Base-by-base conservation (phyloP, 2,797 vertebrate genomes). In the Mormyrus proboscirostris region DNA sequence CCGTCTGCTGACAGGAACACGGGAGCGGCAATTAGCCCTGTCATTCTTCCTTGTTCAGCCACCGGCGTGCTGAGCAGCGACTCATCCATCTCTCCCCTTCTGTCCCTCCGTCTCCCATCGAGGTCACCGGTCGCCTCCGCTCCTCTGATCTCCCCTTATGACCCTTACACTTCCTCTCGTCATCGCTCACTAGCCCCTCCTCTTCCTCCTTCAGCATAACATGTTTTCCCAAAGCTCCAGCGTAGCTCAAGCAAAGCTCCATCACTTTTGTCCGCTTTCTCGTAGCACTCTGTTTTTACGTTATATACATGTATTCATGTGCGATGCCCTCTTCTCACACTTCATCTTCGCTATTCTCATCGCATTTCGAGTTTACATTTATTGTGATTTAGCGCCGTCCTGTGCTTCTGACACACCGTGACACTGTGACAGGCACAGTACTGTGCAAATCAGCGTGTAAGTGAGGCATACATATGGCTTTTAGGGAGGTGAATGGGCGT, bases 61-160 rank as follows among this genome's bases (percentile, higher is more conserved):
- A 65, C 73, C 55, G 22, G 55, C 2, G 6, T 55, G 53, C 1
- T 55, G 53, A 55, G 53, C 14, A n/a, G 1, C 47, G 8, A 29
- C 25, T 25, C 62, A 33, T 69, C 91, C 89, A 57, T 86, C 89
- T 86, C 90, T 88, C 84, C 59, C 83, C 59, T 90, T 91, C 91
- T 87, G 29, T 89, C 19, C 12, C 38, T 44, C 25, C 53, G 33
- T n/a, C 25, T 47, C 76, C 33, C 89, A 89, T 91, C 91, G 93
- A 95, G 94, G 94, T 94, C 94, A 94, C 88, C 89, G 92, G 89
- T 92, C 90, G 89, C 89, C 91, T 88, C 90, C 89, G 88, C 86
- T 57, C 89, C 90, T 91, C 88, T 92, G 89, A 87, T 62, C 16
- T 91, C 94, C 93, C 92, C 93, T 93, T 92, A 93, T 93, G 91